Evolutionary conservation across 2,797 vertebrate species (phyloP), one percentile per base, ranked within the genome.

Genomic region (Ispidina picta): DNA sequence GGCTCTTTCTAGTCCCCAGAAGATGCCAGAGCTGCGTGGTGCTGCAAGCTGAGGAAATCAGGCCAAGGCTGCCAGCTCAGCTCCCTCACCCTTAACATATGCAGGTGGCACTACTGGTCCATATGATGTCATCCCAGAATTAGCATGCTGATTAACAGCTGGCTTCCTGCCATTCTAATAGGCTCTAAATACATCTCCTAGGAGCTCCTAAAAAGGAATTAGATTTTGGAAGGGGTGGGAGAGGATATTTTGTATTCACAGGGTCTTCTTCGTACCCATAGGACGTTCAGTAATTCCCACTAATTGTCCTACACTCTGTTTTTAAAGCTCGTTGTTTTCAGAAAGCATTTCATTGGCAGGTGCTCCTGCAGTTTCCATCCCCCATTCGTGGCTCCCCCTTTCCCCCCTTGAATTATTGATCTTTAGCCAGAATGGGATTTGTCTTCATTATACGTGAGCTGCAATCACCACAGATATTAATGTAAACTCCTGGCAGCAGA

Each of bases 391-490:
- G 49, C 84, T 89, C 64, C 73, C 83, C 72, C 46, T 86, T 86
- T 81, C 52, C 79, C 70, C 59, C 77, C 84, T 64, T 93, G 82
- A 95, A 88, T 95, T 94, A 96, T 92, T 94, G 94, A 95, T 95
- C 88, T 84, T 93, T 78, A 75, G 87, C 77, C 86, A 94, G 88
- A 92, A 43, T 43, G 77, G 62, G 93, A 94, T 95, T 96, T 96
- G 86, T 96, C 94, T 96, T 96, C 94, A 91, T 97, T 96, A 95
- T 82, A 88, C 29, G 26, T 92, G 92, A 93, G 75, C 83, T 90
- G 87, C 88, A 95, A 92, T 90, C 93, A 72, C 75, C 76, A 72
- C 84, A 86, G 84, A 95, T 94, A 95, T 93, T 92, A 92, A 72
- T 60, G 89, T 44, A 89, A 82, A 89, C 75, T 96, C 46, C 3